Percentiles rank a stretch among this genome's conserved stretches.
Conservation (phyloP, 2,797 vertebrate genomes). For the Bryconaethiops microstoma region DNA sequence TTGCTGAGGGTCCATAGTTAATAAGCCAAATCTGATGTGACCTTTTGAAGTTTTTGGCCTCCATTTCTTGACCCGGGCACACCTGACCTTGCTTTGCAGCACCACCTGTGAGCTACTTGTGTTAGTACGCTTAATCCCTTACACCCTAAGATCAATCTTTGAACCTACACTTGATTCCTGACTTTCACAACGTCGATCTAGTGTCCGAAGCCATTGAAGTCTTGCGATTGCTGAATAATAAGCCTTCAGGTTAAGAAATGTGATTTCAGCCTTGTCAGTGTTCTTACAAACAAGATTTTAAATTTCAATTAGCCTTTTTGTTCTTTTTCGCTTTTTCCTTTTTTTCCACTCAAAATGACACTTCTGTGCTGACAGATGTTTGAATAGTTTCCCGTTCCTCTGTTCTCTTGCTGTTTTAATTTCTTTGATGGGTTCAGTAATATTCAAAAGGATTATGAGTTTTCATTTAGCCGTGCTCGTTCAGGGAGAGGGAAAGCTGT, state of each 20-base stretch:
- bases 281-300: background rate
- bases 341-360: constrained; percentile 13
- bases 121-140: too few relatives aligned
- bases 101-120: too few relatives aligned
- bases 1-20: too few relatives aligned
- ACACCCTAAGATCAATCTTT: too few relatives aligned
- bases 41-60: too few relatives aligned
- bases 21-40: too few relatives aligned
- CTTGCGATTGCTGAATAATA: background rate
- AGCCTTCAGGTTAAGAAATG: background rate
- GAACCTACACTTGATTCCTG: too few relatives aligned
- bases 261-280: background rate
- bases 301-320: background rate
- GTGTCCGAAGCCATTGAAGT: background rate
- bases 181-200: too few relatives aligned
- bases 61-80: too few relatives aligned
- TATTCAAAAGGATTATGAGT: constrained; percentile 29
- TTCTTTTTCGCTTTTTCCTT: background rate
- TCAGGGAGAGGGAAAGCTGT: constrained; percentile 28
- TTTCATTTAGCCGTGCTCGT: constrained; percentile 42
- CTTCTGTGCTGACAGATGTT: constrained; percentile 35
- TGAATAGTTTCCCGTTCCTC: background rate
- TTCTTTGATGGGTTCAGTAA: constrained; percentile 22
- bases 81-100: too few relatives aligned
- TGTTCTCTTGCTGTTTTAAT: constrained; percentile 26